Percentiles rank a stretch among this genome's conserved stretches.
phyloP scores from a whole-genome alignment of 2,113 vertebrate genomes.

The Gnathonemus longibarbis region DNA sequence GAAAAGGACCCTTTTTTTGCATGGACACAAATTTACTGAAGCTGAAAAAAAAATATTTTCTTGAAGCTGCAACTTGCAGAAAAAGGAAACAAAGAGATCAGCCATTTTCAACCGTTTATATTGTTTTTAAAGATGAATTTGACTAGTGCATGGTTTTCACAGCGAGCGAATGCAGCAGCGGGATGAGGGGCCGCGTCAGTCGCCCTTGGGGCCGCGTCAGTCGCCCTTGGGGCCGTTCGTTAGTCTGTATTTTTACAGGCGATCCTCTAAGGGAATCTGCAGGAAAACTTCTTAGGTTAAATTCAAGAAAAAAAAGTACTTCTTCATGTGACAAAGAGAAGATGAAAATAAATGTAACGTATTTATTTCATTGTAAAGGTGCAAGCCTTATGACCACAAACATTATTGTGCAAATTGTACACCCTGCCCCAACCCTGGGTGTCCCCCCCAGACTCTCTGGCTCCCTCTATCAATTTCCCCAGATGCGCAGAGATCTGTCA shows the following conservation, averaged over 20 bases:
- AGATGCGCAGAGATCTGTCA: constrained; percentile 48
- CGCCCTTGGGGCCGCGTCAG: constrained; percentile 61
- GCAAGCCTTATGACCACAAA: constrained; percentile 65
- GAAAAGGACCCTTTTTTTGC: constrained; percentile 67
- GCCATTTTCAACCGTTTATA: constrained; percentile 85
- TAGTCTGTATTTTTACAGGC: constrained; percentile 81
- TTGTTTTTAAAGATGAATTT: constrained; percentile 82
- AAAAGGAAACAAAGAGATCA: constrained; percentile 59
- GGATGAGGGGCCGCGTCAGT: constrained; percentile 66
- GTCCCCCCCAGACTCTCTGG: constrained; percentile 44
- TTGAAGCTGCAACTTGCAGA: constrained; percentile 81
- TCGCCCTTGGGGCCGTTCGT: constrained; percentile 65
- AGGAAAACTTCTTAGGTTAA: constrained; percentile 62
- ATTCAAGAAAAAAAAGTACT: constrained; percentile 48
- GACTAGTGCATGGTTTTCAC: constrained; percentile 89
- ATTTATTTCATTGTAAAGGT: constrained; percentile 73
- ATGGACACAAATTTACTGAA: constrained; percentile 82
- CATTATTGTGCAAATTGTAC: constrained; percentile 68
- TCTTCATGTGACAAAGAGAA: constrained; percentile 69
- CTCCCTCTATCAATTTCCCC: constrained; percentile 54
- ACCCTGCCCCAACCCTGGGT: constrained; percentile 45
- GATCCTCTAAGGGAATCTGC: constrained; percentile 48
- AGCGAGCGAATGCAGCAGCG: constrained; percentile 74
- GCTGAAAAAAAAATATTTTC: constrained; percentile 57
- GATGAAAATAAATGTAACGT: constrained; percentile 59